Evolutionary conservation across 2,797 vertebrate genomes (phyloP).

Genomic region (Nasua narica): DNA sequence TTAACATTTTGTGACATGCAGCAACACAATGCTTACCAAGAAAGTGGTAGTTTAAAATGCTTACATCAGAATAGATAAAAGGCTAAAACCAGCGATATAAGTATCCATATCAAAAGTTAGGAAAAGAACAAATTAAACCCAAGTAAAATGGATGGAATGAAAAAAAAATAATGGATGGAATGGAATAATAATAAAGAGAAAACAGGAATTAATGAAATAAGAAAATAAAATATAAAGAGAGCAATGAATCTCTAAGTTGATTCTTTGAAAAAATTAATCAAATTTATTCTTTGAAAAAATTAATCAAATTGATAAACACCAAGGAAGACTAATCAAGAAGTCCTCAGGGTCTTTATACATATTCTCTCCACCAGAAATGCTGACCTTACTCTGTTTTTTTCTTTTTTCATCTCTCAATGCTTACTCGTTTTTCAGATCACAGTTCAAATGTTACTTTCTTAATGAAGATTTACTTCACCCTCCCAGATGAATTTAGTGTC

Average conservation of each 20-base stretch:
- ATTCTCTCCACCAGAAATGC: neutral
- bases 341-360: neutral
- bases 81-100: neutral
- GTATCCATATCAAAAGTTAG: neutral
- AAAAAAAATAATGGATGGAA: neutral
- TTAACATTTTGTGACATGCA: neutral
- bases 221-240: neutral
- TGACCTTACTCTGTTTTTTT: neutral
- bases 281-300: neutral
- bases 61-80: neutral
- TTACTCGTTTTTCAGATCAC: neutral
- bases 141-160: neutral
- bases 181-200: neutral
- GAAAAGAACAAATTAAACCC: neutral
- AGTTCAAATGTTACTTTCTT: neutral
- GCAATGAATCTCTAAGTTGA: neutral
- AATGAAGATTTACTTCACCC: neutral
- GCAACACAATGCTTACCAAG: neutral
- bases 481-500: neutral
- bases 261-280: neutral
- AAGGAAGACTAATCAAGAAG: neutral
- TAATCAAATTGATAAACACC: neutral
- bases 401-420: neutral
- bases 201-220: neutral
- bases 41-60: neutral